phyloP scores from a whole-genome alignment of 2,797 vertebrate species.

The Betta splendens region DNA sequence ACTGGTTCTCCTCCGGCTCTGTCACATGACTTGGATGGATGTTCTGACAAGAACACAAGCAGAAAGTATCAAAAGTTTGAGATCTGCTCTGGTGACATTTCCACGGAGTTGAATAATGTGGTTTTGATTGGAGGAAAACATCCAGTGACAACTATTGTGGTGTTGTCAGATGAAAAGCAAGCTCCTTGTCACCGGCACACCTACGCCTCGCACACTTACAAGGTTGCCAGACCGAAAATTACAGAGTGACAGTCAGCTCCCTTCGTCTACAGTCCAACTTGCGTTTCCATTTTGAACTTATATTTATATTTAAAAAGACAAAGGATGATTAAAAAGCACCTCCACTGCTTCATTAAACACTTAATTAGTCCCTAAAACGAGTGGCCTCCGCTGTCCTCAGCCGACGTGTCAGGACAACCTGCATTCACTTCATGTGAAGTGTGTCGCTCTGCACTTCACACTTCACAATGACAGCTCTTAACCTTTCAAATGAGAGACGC shows the following conservation, averaged over 20 bases:
- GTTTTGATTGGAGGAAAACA: conserved; percentile 58
- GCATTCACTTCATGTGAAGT: conserved; percentile 40
- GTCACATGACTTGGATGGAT: conserved; percentile 2
- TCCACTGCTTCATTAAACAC: conserved; percentile 39
- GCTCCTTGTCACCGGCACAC: conserved; percentile 59
- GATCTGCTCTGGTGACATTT: conserved; percentile 59
- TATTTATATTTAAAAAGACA: conserved; percentile 35
- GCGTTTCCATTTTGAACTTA: conserved; percentile 43
- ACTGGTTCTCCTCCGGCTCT: conserved; percentile 9
- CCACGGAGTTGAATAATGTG: conserved; percentile 54
- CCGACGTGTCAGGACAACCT: conserved; percentile 23
- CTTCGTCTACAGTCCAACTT: conserved; percentile 38
- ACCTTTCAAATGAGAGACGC: conserved; percentile 49
- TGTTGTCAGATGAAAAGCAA: conserved; percentile 58
- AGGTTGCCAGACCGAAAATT: conserved; percentile 69
- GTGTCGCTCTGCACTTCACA: conserved; percentile 29
- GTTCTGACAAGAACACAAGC: conserved; percentile 20
- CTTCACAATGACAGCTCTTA: conserved; percentile 45
- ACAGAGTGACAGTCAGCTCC: conserved; percentile 64
- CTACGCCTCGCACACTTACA: conserved; percentile 66
- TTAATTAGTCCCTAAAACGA: conserved; percentile 47
- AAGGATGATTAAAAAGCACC: conserved; percentile 18
- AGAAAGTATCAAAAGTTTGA: conserved; percentile 46
- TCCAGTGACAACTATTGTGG: conserved; percentile 65
- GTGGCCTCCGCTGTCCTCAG: conserved; percentile 25